Conservation (phyloP, 2,113 vertebrate species). For the Phalacrocorax carbo region DNA sequence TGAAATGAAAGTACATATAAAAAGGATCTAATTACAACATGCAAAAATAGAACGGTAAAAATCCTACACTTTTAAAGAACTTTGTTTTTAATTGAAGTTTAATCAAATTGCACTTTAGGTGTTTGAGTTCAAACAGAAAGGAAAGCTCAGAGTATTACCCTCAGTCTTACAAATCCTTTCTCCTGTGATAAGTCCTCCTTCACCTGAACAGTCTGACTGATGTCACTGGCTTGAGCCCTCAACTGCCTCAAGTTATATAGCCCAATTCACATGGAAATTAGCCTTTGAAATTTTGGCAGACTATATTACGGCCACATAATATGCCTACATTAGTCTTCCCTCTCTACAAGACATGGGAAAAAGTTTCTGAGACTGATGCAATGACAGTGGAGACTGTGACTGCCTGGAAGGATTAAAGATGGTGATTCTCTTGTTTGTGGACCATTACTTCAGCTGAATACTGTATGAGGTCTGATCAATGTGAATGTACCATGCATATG, state of each 20-base stretch:
- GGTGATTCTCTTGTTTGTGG: not conserved
- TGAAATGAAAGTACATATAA: not conserved
- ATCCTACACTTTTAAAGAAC: not conserved
- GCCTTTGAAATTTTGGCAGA: not conserved
- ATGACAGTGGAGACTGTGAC: not conserved
- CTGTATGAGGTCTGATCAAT: not conserved
- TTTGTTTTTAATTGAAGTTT: constrained; percentile 10
- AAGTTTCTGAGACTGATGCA: not conserved
- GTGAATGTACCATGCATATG: not conserved
- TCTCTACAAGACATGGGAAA: not conserved
- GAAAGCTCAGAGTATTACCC: not conserved
- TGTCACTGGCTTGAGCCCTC: not conserved
- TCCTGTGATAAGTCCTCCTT: not conserved
- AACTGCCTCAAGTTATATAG: not conserved
- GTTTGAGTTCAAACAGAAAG: not conserved
- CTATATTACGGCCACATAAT: not conserved
- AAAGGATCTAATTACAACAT: constrained; percentile 13
- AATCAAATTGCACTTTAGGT: not conserved
- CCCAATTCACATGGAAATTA: not conserved
- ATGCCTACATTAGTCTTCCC: not conserved
- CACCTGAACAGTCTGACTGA: not conserved
- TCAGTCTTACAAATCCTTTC: not conserved
- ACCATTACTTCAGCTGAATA: not conserved
- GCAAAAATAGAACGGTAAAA: not conserved
- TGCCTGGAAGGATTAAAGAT: not conserved